Evolutionary conservation across 2,113 vertebrate genomes (phyloP).

Genomic region (Spilogale gracilis): DNA sequence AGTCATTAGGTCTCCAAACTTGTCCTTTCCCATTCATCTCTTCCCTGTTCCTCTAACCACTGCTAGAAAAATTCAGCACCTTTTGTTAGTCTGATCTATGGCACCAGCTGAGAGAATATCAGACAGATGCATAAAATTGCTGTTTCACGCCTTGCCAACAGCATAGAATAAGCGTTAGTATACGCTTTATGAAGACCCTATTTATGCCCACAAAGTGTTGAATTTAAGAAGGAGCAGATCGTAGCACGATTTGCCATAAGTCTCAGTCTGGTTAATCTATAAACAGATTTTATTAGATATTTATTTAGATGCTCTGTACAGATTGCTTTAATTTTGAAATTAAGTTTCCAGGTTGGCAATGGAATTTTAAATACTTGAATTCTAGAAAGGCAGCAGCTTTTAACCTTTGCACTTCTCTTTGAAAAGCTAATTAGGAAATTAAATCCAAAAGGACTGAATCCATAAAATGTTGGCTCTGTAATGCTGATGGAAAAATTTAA

Average conservation of each 20-base stretch:
- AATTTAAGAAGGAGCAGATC: slow-evolving; percentile 44
- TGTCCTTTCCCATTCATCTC: neutral
- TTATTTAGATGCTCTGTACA: slow-evolving; percentile 72
- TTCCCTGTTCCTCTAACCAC: neutral
- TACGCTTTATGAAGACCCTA: slow-evolving; percentile 23
- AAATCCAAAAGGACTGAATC: slow-evolving; percentile 68
- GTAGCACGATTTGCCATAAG: slow-evolving; percentile 50
- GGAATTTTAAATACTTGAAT: slow-evolving; percentile 65
- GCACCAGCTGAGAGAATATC: slow-evolving; percentile 5
- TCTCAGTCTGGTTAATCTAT: slow-evolving; percentile 57
- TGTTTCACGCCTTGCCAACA: slow-evolving; percentile 33
- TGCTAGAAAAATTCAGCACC: neutral
- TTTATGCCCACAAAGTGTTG: neutral
- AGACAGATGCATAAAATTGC: neutral
- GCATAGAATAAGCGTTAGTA: neutral
- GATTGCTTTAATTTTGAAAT: slow-evolving; percentile 76
- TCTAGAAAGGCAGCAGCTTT: slow-evolving; percentile 73
- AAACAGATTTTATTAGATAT: slow-evolving; percentile 76
- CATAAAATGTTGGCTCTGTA: slow-evolving; percentile 69
- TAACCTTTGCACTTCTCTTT: slow-evolving; percentile 75
- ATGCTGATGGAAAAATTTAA: slow-evolving; percentile 58
- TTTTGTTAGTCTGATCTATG: slow-evolving; percentile 4
- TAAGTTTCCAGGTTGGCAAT: slow-evolving; percentile 66
- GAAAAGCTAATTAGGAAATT: slow-evolving; percentile 80
- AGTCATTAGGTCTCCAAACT: neutral